A percentile compares a stretch with the other conserved stretches of the same genome.
phyloP scores from a whole-genome alignment of 2,113 vertebrate species.

The Parus major region DNA sequence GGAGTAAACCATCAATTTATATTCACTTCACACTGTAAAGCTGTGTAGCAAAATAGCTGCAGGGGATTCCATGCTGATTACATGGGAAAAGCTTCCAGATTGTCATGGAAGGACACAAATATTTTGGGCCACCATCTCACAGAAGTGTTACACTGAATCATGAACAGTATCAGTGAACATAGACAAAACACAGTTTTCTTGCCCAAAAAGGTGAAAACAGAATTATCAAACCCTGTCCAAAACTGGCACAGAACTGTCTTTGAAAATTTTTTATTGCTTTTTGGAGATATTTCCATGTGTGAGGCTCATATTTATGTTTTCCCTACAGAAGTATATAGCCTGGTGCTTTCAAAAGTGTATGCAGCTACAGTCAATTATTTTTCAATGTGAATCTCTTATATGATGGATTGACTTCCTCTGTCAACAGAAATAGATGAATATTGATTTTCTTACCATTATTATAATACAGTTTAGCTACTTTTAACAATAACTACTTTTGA shows the following conservation, averaged over 20 bases:
- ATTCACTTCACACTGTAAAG: not conserved
- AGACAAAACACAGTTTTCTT: not conserved
- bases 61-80: not conserved
- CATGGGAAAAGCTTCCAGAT: not conserved
- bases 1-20: not conserved
- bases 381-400: conserved; percentile 11
- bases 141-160: not conserved
- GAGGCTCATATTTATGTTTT: not conserved
- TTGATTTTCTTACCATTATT: not conserved
- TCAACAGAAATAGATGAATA: conserved; percentile 8
- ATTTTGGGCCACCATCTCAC: not conserved
- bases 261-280: not conserved
- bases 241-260: not conserved
- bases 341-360: not conserved
- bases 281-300: not conserved
- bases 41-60: not conserved
- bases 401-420: not conserved
- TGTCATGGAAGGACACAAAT: not conserved
- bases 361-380: not conserved
- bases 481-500: not conserved
- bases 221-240: not conserved
- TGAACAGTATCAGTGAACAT: not conserved
- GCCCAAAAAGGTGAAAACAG: not conserved
- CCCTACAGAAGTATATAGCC: not conserved
- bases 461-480: not conserved